Base-by-base conservation (phyloP, 2,797 vertebrate species). In the Coccyzus lansbergi region DNA sequence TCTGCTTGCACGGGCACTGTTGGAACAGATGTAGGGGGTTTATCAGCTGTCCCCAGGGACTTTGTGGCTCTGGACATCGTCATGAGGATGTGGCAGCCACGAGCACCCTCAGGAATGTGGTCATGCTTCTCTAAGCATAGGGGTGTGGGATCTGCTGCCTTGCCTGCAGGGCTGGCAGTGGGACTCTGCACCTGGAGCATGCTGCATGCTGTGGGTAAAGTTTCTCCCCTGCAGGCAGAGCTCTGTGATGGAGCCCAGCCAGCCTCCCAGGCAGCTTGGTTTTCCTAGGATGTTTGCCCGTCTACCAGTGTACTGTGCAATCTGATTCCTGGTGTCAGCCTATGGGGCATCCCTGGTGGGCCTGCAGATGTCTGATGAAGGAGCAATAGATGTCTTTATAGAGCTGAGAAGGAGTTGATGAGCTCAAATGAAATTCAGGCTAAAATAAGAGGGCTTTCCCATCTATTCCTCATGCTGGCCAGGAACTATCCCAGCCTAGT, bases 41-140 rank as follows among this genome's bases (percentile, higher is more conserved):
- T 94, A 94, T 94, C 93, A 86, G 75, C 62, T 58, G 26, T 86
- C 64, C 59, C 68, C 80, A 42, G 80, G 68, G 90, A 14, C n/a
- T 74, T 90, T 77, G 74, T 92, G 92, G 64, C 74, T 94, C 88
- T 53, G 40, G 56, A 55, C 42, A 16, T 67, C 22, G 2, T 17
- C 1, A 1, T 24, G 69, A 49, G 64, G 53, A 9, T 55, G 89
- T 71, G 65, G 71, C 34, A 81, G 79, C 60, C 48, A 38, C 2
- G 0, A 72, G 34, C 36, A 91, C 51, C 44, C 69, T 58, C 40
- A 49, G 88, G 26, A 68, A 33, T 0, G 0, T 62, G 49, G 29
- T 76, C 3, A 2, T 63, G 42, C 18, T 6, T 8, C 31, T 15
- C 55, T 20, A 40, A 63, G 74, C 21, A 1, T 1, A 6, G 33